Percentiles rank a stretch among this genome's conserved stretches.
Evolutionary conservation across 2,888 invertebrate genomes (phyloP).

Genomic region (Harpagoxenus sublaevis): DNA sequence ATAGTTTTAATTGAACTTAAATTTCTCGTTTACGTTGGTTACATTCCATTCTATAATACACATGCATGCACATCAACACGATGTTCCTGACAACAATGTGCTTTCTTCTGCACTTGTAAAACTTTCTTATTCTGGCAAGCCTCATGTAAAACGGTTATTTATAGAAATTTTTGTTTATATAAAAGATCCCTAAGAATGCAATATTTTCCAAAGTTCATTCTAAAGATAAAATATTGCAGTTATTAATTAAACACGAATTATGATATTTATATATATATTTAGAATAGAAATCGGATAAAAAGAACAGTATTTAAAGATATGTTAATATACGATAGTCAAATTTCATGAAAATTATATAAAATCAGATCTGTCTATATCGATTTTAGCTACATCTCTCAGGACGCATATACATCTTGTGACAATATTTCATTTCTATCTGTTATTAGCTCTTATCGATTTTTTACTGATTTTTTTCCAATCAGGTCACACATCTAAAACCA

Average conservation of each 20-base stretch:
- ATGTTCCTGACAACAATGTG: background rate
- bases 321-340: background rate
- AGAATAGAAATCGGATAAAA: background rate
- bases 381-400: background rate
- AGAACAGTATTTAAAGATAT: background rate
- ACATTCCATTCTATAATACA: conserved; percentile 16
- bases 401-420: background rate
- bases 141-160: conserved; percentile 5
- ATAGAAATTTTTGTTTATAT: conserved; percentile 11
- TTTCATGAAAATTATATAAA: background rate
- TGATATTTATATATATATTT: conserved; percentile 3
- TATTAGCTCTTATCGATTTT: background rate
- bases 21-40: conserved; percentile 53
- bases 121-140: background rate
- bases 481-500: background rate
- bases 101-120: background rate
- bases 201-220: background rate
- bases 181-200: background rate
- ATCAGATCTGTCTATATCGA: background rate
- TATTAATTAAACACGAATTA: background rate
- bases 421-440: background rate
- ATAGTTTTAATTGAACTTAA: conserved; percentile 68
- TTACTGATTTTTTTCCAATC: background rate
- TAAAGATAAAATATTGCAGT: background rate
- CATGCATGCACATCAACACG: background rate